Base-by-base conservation (phyloP, 2,888 invertebrate genomes). In the Caenorhabditis doughertyi region DNA sequence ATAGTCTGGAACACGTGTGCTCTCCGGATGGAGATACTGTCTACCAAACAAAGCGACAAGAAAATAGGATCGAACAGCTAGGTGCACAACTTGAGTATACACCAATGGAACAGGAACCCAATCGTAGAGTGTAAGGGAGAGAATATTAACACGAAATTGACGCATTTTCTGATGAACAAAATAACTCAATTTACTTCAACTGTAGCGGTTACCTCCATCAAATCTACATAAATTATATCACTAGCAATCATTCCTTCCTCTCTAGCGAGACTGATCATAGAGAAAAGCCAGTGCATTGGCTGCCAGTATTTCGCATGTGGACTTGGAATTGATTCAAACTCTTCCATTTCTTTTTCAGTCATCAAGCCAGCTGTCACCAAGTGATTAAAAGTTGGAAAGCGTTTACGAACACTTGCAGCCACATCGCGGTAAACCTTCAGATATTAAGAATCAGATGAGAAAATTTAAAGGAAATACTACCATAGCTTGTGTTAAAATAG, bases 351-450 rank as follows among this genome's bases (percentile, higher is more conserved):
- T 29, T 83, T 83, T 51, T 88, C 85, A 3, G 90, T 89, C 90
- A 90, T 90, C 32, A 90, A 71, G 11, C 89, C 89, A 67, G 89
- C 89, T 2, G 88, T 89, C 1, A 90, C 89, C 51, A 90, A 60
- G 83, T 91, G 90, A 58, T 89, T 85, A 84, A 90, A 85, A 4
- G 90, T 90, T 3, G 90, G 90, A 60, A 90, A 91, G 8, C 90
- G 77, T 53, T 89, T 89, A 32, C 89, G 84, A 23, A 91, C 90
- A 53, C 84, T 81, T n/a, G 89, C 81, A 13, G 88, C 87, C 18
- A 90, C 88, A 68, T 91, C 90, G 9, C 90, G 84, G 85, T 85
- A 83, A 25, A 84, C 84, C 70, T 82, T 11, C 9, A 65, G 60
- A 29, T 25, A 18, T 29, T 55, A 2, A 44, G 5, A 21, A 56